Base-by-base conservation (phyloP, 2,797 vertebrate species). In the Pelodytes ibericus region DNA sequence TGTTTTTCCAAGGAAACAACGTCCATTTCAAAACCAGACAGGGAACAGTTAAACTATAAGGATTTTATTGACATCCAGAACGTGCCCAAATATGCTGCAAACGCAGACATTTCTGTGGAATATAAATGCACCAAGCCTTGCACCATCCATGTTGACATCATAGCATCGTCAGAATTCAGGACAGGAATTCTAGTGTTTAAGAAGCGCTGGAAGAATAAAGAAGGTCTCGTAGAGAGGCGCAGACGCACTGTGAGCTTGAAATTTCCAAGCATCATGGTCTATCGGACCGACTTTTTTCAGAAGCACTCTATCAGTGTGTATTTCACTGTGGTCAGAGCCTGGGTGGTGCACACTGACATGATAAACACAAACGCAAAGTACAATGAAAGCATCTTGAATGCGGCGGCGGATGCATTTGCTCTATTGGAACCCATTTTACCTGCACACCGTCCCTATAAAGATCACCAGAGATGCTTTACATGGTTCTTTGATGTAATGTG, bases 91-190 rank as follows among this genome's bases (percentile, higher is more conserved):
- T 87, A 81, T 33, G 90, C 95, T 58, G 90, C 93, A 3, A 85
- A 88, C 73, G 93, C 93, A 3, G 86, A 86, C 56, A 89, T 95
- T 83, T 90, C 78, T 0, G 87, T 97, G 63, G 87, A 84, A 11
- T 96, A 95, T 83, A 87, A 83, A 18, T 98, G 97, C 88, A 92
- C 93, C 36, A 81, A 84, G 81, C 92, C 93, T 26, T 97, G 96
- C 82, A 82, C 85, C 25, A 69, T 97, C 26, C 85, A 76, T n/a
- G 63, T 97, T 77, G 95, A 97, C 85, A 92, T 94, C 0, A 83
- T 93, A 1, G 91, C 91, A 58, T 93, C 94, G 2, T 92, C 92
- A 0, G 91, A 92, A 77, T 90, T 86, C 79, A 88, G 85, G 82
- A 92, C 86, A 60, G 91, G 90, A 81, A 84, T 93, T 16, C 83